phyloP scores from a whole-genome alignment of 1,140 invertebrate genomes.

The Samia ricini region DNA sequence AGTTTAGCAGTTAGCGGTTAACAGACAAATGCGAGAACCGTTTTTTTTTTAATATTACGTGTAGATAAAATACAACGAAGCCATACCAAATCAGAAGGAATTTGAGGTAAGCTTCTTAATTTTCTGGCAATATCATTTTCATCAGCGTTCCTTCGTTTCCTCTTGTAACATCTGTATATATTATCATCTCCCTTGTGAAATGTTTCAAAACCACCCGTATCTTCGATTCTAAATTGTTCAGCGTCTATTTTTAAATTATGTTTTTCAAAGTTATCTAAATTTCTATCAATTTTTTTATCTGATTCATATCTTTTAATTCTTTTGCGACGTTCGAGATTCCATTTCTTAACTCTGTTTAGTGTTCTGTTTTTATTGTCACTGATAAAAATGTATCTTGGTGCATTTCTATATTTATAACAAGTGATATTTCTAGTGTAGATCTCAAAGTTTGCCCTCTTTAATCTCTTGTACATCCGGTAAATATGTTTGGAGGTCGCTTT shows the following conservation, averaged over 20 bases:
- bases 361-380: conserved; percentile 14
- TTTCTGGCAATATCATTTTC: conserved; percentile 14
- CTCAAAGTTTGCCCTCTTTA: conserved; percentile 29
- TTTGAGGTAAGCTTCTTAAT: conserved; percentile 22
- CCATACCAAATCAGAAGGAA: conserved; percentile 1
- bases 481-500: conserved; percentile 33
- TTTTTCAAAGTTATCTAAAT: not conserved
- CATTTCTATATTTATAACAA: conserved; percentile 32
- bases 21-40: no score
- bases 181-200: conserved; percentile 31
- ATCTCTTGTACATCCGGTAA: conserved; percentile 12
- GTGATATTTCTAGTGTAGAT: conserved; percentile 30
- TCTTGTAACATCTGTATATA: conserved; percentile 29
- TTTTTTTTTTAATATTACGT: no score
- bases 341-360: conserved; percentile 19
- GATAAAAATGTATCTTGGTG: conserved; percentile 25
- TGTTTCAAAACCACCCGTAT: conserved; percentile 26
- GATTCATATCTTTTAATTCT: conserved; percentile 20
- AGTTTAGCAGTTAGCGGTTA: no score
- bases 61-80: not conserved
- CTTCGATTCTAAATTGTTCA: not conserved
- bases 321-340: conserved; percentile 40
- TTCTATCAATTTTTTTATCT: no score
- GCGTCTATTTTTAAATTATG: not conserved
- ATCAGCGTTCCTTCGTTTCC: conserved; percentile 25